Evolutionary conservation across 2,113 vertebrate species (phyloP), one percentile per base, ranked within the genome.

Genomic region (Jacana jacana): DNA sequence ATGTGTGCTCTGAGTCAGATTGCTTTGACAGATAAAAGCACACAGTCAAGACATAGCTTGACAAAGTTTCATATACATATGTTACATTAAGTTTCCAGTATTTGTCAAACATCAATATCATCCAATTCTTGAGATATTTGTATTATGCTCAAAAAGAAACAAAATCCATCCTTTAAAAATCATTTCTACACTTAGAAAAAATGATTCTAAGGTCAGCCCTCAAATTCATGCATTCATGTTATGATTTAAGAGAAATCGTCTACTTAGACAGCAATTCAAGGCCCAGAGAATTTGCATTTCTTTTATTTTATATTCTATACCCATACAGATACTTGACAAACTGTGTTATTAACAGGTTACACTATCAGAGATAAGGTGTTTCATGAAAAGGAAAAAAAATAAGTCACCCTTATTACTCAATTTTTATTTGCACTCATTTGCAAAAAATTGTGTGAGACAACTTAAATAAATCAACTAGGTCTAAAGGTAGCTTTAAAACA

Each of bases 21-120:
- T 95, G 77, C 72, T 95, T 92, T 96, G 92, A 95, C 81, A 95
- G 72, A 92, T 79, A 78, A 89, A 83, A 84, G 69, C 52, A 88
- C 15, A 81, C 2, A 88, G 69, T 91, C 83, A 95, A 14, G 24
- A 81, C 86, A 86, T 2, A 88, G 51, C 60, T 15, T 94, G 64
- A 82, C 60, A 70, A 68, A 71, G 42, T 20, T 55, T 8, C 48
- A 76, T 71, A 23, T 72, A 52, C 57, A 63, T 63, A 27, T n/a
- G 81, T 60, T 64, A n/a, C 14, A 71, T 52, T 44, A 91, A 57
- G 7, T 73, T 73, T 42, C 68, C 24, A 91, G 25, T 93, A 64
- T 75, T 71, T 86, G 81, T 2, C 73, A 25, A 82, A 7, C 57
- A 91, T 42, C 55, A 73, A 2, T 63, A 83, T 64, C 22, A 63